Evolutionary conservation across 2,113 vertebrate genomes (phyloP).

Genomic region (Cacatua alba): DNA sequence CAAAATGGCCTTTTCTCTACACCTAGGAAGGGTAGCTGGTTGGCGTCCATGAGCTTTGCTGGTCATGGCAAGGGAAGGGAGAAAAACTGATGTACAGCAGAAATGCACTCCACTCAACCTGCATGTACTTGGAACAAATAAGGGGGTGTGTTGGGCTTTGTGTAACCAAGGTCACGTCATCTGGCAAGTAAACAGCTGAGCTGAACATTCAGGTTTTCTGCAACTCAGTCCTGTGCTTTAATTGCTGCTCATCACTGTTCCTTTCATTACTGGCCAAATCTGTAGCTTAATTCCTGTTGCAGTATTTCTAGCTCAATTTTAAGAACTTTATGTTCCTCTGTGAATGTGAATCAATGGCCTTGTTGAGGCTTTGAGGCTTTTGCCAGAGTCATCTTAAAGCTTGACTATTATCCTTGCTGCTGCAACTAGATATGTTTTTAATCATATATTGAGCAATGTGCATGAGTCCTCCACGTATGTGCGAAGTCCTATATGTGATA

Average conservation of each 20-base stretch:
- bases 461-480: fast-evolving
- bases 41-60: neutral
- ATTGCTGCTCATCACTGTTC: neutral
- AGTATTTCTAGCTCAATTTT: slow-evolving; percentile 41
- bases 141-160: neutral
- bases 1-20: neutral
- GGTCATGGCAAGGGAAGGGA: neutral
- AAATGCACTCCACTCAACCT: neutral
- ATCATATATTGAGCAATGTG: neutral
- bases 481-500: neutral
- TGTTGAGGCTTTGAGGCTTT: slow-evolving; percentile 7
- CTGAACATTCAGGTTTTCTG: slow-evolving; percentile 34
- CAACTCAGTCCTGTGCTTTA: slow-evolving; percentile 4
- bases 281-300: slow-evolving; percentile 40
- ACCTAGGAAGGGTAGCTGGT: fast-evolving
- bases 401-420: slow-evolving; percentile 23
- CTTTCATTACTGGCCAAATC: slow-evolving; percentile 63
- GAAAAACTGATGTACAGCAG: neutral
- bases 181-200: slow-evolving; percentile 58
- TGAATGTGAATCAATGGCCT: neutral
- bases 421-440: neutral
- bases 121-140: neutral
- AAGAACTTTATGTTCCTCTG: neutral
- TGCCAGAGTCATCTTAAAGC: neutral
- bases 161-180: slow-evolving; percentile 30